These are phyloP conservation scores for Periparus ater DNA, from an alignment of 2,797 vertebrate genomes.

Conservation along the genomic window DNA sequence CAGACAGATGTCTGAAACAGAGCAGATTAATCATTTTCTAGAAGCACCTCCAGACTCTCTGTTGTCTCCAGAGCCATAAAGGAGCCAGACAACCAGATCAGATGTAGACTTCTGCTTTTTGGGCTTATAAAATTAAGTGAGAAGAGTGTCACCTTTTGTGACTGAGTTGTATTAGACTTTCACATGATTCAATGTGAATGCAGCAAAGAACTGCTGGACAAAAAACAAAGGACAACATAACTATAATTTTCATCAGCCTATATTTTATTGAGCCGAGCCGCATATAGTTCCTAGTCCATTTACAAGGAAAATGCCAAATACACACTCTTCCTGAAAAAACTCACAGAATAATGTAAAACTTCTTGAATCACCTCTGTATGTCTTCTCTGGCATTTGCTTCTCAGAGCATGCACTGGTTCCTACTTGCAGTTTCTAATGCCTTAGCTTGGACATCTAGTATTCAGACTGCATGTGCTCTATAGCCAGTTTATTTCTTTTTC, in stretches of 20 bases:
- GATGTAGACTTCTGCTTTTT: background rate
- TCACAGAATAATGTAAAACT: background rate
- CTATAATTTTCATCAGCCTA: background rate
- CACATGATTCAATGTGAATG: background rate
- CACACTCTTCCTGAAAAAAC: background rate
- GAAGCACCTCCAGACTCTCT: background rate
- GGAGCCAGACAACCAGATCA: constrained; percentile 21
- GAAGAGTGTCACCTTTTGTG: background rate
- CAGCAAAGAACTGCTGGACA: background rate
- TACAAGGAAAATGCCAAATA: background rate
- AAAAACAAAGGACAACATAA: background rate
- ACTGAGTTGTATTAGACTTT: background rate
- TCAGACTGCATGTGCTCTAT: background rate
- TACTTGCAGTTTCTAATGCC: background rate
- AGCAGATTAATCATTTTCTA: constrained; percentile 47
- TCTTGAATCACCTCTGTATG: background rate
- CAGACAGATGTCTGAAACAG: background rate
- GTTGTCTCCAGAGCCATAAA: constrained; percentile 15
- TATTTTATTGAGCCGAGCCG: background rate
- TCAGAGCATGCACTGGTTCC: background rate
- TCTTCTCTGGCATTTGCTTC: background rate
- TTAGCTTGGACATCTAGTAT: background rate
- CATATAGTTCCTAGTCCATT: background rate
- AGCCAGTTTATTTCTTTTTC: background rate
- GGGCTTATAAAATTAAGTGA: constrained; percentile 16